Evolutionary conservation across 2,113 vertebrate genomes (phyloP).

Genomic region (Sinocyclocheilus rhinocerous): DNA sequence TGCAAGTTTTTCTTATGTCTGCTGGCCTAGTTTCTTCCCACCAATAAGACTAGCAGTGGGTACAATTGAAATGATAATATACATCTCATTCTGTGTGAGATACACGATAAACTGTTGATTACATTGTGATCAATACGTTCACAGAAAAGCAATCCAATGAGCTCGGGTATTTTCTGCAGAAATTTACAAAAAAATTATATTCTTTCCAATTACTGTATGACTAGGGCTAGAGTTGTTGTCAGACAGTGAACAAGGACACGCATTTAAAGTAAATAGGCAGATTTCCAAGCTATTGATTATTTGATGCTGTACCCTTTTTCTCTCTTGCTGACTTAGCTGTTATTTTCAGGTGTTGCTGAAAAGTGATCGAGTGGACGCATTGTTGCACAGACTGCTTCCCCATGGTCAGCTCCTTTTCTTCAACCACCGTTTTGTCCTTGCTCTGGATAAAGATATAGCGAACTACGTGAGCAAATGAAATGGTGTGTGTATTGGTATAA

Average conservation of each 20-base stretch:
- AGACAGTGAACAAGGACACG: background rate
- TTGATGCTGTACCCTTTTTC: background rate
- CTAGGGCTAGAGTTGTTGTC: background rate
- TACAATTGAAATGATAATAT: background rate
- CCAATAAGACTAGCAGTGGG: background rate
- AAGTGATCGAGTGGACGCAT: constrained; percentile 76
- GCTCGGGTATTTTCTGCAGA: background rate
- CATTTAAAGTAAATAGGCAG: background rate
- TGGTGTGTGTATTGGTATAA: background rate
- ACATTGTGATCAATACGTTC: background rate
- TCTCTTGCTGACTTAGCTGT: constrained; percentile 27
- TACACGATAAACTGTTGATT: background rate
- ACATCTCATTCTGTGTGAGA: background rate
- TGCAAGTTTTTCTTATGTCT: constrained; percentile 1
- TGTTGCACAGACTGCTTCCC: constrained; percentile 85
- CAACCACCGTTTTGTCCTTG: constrained; percentile 84
- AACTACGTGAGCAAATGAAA: constrained; percentile 76
- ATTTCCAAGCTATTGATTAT: constrained; percentile 5
- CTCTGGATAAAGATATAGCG: constrained; percentile 81
- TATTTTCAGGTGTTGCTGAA: constrained; percentile 78
- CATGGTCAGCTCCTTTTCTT: constrained; percentile 93
- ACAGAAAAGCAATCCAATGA: background rate
- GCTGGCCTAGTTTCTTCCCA: background rate
- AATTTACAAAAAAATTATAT: background rate
- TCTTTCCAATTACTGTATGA: background rate